A percentile compares a stretch with the other conserved stretches of the same genome.
These are phyloP conservation scores for Orthonychiurus folsomi DNA, from an alignment of 2,888 invertebrate genomes.

Conservation along the genomic window DNA sequence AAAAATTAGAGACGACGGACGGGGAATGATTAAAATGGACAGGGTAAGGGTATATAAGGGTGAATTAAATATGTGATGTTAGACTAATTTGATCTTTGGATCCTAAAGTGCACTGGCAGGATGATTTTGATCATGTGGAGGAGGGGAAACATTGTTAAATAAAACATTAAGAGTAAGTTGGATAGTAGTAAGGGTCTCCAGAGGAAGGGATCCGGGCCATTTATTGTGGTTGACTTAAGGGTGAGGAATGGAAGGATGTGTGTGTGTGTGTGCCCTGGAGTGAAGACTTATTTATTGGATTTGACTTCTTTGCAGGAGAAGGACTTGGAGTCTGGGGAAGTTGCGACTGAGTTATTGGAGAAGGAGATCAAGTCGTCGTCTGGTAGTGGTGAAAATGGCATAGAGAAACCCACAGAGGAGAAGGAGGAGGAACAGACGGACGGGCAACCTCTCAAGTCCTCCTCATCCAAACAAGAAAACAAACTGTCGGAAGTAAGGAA, in stretches of 20 bases:
- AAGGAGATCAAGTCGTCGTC: conserved; percentile 14
- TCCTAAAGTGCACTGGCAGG: no score
- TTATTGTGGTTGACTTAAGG: not conserved
- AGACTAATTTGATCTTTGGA: no score
- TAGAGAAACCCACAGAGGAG: conserved; percentile 15
- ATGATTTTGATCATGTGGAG: no score
- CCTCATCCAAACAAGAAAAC: conserved; percentile 18
- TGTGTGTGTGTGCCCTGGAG: no score
- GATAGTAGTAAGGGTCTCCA: no score
- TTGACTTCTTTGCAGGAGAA: conserved; percentile 13
- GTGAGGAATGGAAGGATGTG: not conserved
- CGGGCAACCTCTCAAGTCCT: conserved; percentile 1
- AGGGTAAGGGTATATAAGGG: no score
- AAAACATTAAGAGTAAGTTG: no score
- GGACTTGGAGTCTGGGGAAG: conserved; percentile 20
- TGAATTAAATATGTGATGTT: no score
- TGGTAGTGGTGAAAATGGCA: conserved; percentile 17
- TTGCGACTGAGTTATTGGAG: conserved; percentile 21
- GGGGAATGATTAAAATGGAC: no score
- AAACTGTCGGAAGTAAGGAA: conserved; percentile 18
- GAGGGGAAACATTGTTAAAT: no score
- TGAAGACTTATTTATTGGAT: conserved; percentile 2
- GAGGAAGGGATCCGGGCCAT: no score
- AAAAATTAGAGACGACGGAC: no score
- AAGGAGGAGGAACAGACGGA: conserved; percentile 7